Evolutionary conservation across 2,888 invertebrate species (phyloP).

Genomic region (Agrotis puta): DNA sequence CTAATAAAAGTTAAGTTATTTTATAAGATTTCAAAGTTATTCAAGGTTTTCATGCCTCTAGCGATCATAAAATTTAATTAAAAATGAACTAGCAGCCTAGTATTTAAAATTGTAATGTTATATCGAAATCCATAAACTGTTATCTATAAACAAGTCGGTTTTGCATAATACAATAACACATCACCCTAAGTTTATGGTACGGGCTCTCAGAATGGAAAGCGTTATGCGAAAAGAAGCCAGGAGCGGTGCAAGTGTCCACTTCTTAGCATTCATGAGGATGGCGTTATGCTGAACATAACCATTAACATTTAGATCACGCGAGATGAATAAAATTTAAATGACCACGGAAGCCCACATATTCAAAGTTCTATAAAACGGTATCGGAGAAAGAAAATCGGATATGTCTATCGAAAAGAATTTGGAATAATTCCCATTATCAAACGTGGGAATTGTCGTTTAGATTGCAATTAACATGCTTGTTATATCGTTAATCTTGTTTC

Average conservation of each 20-base stretch:
- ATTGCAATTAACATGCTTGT: constrained; percentile 55
- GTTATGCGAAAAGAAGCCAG: constrained; percentile 78
- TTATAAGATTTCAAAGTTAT: constrained; percentile 54
- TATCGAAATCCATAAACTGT: constrained; percentile 65
- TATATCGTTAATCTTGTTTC: constrained; percentile 52
- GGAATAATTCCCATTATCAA: constrained; percentile 59
- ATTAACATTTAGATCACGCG: constrained; percentile 67
- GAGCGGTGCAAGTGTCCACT: constrained; percentile 81
- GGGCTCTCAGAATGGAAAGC: constrained; percentile 73
- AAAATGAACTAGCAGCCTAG: constrained; percentile 63
- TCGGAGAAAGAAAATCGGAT: constrained; percentile 51
- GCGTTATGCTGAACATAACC: constrained; percentile 72
- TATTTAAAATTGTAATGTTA: constrained; percentile 67
- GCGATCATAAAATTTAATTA: constrained; percentile 65
- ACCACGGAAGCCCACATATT: constrained; percentile 64
- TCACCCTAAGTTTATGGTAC: constrained; percentile 73
- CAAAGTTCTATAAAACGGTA: constrained; percentile 54
- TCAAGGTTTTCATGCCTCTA: constrained; percentile 54
- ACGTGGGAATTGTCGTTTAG: constrained; percentile 69
- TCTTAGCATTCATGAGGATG: constrained; percentile 82
- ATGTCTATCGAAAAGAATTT: constrained; percentile 49
- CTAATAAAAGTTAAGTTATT: constrained; percentile 49
- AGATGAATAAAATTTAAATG: constrained; percentile 64
- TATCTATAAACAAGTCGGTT: constrained; percentile 75
- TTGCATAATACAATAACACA: constrained; percentile 80